Evolutionary conservation across 2,888 invertebrate genomes (phyloP), one percentile per base, ranked within the genome.

Genomic region (Eupsilia transversa): DNA sequence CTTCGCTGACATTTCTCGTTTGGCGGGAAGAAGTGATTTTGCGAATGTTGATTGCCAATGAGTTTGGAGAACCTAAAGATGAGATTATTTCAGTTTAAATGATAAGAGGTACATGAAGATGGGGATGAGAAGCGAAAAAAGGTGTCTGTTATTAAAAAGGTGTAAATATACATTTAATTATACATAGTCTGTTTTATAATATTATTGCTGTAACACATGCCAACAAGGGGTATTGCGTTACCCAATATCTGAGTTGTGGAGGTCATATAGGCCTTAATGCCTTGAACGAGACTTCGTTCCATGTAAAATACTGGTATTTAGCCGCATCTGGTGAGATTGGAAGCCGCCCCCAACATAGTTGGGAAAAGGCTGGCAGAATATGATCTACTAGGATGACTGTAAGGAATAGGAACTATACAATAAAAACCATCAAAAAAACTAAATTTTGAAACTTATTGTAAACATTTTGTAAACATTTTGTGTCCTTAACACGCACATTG

Each of bases 1-100:
- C 80, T 93, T 94, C 14, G 81, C 81, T 12, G 93, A 92, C 33
- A 93, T 95, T 92, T 96, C 94, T 87, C 86, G 93, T 88, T 92
- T 96, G 89, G 90, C 91, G 76, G 90, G 79, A 72, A 93, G 89
- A 59, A 77, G 85, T 0, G 94, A 93, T 17, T 93, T 90, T 78
- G 89, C 91, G 0, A 94, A 93, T 74, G 92, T 96, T 33, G 94
- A 95, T 86, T 96, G 73, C 94, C 95, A 0, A 71, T 77, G 0
- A 93, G 94, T 0, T 82, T 96, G n/a, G 68, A 90, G 89, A n/a
- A n/a, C n/a, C n/a, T 0, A 88, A 82, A 9, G 87, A 91, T 52
- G 95, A 96, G 76, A 86, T 94, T 6, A 0, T 85, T 87, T 38
- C 87, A 92, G 54, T 95, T 94, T 75, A 73, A 92, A 14, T 89